Evolutionary conservation across 2,797 vertebrate species (phyloP).

Genomic region (Macropodus opercularis): DNA sequence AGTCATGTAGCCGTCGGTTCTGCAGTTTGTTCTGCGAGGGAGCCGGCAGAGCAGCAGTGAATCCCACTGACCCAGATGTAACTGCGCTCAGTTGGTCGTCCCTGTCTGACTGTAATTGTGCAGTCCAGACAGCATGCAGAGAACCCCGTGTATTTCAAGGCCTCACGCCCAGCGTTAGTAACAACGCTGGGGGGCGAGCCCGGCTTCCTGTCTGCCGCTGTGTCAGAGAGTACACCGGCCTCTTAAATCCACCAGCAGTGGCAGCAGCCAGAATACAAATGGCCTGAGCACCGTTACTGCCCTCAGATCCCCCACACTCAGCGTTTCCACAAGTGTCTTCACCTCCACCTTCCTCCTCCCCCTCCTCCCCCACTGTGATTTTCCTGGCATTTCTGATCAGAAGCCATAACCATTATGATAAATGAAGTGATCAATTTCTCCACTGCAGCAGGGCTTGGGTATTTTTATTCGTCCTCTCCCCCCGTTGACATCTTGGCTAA

Average conservation of each 20-base stretch:
- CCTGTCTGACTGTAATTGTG: too few species aligned
- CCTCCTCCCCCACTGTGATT: conserved; percentile 19
- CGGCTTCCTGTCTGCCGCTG: background rate
- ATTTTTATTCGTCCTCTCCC: conserved; percentile 17
- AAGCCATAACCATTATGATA: conserved; percentile 33
- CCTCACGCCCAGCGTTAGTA: conserved; percentile 3
- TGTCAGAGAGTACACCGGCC: conserved; percentile 9
- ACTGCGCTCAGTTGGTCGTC: background rate
- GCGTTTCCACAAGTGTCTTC: conserved; percentile 58
- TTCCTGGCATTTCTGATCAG: conserved; percentile 53
- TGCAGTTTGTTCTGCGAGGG: background rate
- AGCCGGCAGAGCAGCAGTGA: background rate
- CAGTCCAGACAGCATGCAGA: too few species aligned
- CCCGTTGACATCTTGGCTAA: conserved; percentile 84
- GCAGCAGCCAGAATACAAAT: conserved; percentile 60
- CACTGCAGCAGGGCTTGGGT: conserved; percentile 18
- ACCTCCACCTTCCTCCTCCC: conserved; percentile 2
- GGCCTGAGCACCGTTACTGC: conserved; percentile 18
- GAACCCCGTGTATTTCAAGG: too few species aligned
- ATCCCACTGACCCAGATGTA: conserved; percentile 9
- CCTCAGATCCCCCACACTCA: conserved; percentile 57
- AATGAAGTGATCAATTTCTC: conserved; percentile 70
- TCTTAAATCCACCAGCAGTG: conserved; percentile 60
- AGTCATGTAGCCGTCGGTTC: too few species aligned
- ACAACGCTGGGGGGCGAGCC: background rate